These are phyloP conservation scores for Geophilus truncorum DNA, from an alignment of 2,888 invertebrate genomes.

Conservation along the genomic window DNA sequence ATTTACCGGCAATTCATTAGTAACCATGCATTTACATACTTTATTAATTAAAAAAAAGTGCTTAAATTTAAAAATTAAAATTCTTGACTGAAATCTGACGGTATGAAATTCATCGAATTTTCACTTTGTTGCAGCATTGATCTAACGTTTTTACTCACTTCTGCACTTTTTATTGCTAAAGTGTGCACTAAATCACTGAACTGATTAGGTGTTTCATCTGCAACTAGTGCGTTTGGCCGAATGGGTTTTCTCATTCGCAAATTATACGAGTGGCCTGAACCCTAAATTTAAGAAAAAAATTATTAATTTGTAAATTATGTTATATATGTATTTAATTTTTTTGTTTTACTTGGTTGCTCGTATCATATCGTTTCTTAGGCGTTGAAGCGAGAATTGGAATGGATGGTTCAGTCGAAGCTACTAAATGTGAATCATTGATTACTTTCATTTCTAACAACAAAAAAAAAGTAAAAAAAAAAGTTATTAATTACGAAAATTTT, in stretches of 20 bases:
- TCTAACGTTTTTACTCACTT: background rate
- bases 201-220: background rate
- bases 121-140: background rate
- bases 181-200: background rate
- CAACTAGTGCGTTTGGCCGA: background rate
- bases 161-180: background rate
- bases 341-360: background rate
- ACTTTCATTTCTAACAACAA: background rate
- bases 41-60: too few species aligned
- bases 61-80: background rate
- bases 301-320: background rate
- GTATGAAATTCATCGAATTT: background rate
- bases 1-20: too few species aligned
- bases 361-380: background rate
- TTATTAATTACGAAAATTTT: background rate
- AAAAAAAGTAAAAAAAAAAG: background rate
- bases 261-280: background rate
- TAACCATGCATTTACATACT: too few species aligned
- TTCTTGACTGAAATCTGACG: background rate
- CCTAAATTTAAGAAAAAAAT: background rate
- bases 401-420: background rate
- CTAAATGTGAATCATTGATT: background rate
- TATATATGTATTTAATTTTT: background rate
- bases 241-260: background rate
- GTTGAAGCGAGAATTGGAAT: background rate